Base-by-base conservation (phyloP, 2,797 vertebrate species). In the Oreortyx pictus region DNA sequence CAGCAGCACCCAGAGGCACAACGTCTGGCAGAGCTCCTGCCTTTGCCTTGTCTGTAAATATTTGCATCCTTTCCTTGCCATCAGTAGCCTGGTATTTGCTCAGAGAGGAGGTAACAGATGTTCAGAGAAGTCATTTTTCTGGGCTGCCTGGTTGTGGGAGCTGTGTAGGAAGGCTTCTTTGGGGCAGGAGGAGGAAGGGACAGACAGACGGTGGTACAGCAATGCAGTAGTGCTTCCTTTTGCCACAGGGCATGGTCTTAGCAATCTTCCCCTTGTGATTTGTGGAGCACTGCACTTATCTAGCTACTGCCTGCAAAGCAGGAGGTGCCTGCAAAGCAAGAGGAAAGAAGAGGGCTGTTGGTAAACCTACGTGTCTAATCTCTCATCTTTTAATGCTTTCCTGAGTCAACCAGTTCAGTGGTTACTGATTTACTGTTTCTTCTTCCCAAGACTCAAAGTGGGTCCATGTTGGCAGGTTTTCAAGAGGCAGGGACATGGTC, bases 21-120 rank as follows among this genome's bases (percentile, higher is more conserved):
- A 29, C 9, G 16, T 11, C 12, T 87, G 94, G 90, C 60, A 75
- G 71, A 73, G n/a, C 60, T 86, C 60, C 79, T 16, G 7, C 54
- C 54, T 59, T 88, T 3, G 1, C 75, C 78, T 95, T 76, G n/a
- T 90, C 85, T 87, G 87, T 94, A 95, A 97, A 94, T 97, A 92
- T 94, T 97, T 94, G 86, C 68, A 87, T 93, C 76, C 91, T 88
- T 54, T 39, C 24, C 14, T 75, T 2, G 19, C 82, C 54, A 61
- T 72, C 89, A 93, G 39, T 78, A 94, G 81, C 52, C 61, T 82
- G 79, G 4, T 87, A 20, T 97, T 95, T 97, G 79, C 33, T 17
- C 77, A 91, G 74, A 79, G 76, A 91, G 74, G 81, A 84, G 84
- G 90, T 64, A 87, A 29, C 76, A 82, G 82, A 84, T n/a, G 47